Evolutionary conservation across 2,888 invertebrate species (phyloP).

Genomic region (Aporophyla lueneburgensis): DNA sequence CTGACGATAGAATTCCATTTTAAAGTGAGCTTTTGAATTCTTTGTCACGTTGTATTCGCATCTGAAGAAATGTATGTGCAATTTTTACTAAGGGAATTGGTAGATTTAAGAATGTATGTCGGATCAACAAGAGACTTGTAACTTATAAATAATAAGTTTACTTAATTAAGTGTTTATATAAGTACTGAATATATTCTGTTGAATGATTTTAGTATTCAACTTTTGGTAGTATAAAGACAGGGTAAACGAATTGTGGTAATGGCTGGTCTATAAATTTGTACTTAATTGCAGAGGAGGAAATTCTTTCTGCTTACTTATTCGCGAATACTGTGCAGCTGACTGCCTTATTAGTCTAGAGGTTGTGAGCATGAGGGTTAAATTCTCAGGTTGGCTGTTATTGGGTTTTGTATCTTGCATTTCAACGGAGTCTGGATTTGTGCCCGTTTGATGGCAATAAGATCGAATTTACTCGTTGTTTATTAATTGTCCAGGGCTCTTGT

Average conservation of each 20-base stretch:
- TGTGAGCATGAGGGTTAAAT: no score
- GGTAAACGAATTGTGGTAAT: neutral
- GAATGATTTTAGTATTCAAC: conserved; percentile 28
- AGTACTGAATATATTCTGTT: conserved; percentile 45
- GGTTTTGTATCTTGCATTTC: no score
- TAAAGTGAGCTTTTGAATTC: conserved; percentile 14
- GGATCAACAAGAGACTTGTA: conserved; percentile 38
- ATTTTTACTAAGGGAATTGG: conserved; percentile 51
- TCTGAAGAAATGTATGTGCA: conserved; percentile 24
- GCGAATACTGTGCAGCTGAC: neutral
- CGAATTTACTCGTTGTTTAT: no score
- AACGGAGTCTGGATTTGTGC: no score
- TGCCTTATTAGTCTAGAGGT: no score
- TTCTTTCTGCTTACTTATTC: neutral
- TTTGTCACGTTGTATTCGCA: conserved; percentile 6
- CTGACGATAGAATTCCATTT: conserved; percentile 36
- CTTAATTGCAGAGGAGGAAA: neutral
- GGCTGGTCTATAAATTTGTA: neutral
- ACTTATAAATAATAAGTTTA: conserved; percentile 17
- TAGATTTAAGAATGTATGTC: conserved; percentile 47
- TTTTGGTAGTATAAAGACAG: conserved; percentile 34
- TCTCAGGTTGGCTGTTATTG: no score
- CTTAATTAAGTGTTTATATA: conserved; percentile 11
- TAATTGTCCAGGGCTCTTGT: no score
- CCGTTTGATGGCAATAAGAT: no score